Evolutionary conservation across 2,797 vertebrate species (phyloP).

Genomic region (Pseudocheirus occidentalis): DNA sequence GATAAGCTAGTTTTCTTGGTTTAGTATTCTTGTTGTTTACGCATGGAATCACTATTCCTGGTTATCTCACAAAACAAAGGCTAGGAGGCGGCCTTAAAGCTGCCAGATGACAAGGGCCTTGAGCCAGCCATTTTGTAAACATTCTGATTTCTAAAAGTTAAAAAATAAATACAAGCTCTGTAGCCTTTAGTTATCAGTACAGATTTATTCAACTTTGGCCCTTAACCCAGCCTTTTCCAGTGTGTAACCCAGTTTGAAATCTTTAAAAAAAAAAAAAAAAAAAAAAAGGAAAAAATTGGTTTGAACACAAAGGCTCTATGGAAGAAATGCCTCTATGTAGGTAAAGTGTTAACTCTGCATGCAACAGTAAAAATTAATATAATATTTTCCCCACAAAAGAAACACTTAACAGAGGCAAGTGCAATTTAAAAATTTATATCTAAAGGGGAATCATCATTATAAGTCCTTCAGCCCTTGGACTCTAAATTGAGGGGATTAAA

Average conservation of each 20-base stretch:
- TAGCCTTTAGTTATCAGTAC: constrained; percentile 87
- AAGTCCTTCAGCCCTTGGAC: constrained; percentile 99
- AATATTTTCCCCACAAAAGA: constrained; percentile 90
- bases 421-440: constrained; percentile 95
- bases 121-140: constrained; percentile 84
- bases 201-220: constrained; percentile 87
- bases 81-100: constrained; percentile 88
- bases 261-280: constrained; percentile 75
- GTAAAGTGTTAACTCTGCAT: constrained; percentile 87
- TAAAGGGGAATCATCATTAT: constrained; percentile 96
- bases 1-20: constrained; percentile 96
- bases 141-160: constrained; percentile 87
- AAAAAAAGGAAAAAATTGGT: constrained; percentile 62
- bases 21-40: constrained; percentile 93
- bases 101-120: constrained; percentile 83
- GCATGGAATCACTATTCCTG: constrained; percentile 92
- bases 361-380: constrained; percentile 88
- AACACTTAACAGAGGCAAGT: constrained; percentile 97
- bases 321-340: constrained; percentile 86
- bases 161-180: constrained; percentile 86
- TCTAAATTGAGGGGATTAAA: constrained; percentile 99
- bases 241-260: constrained; percentile 86
- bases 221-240: constrained; percentile 86
- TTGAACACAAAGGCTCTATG: constrained; percentile 86
- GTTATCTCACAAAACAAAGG: constrained; percentile 92